Conservation (phyloP, 2,113 vertebrate species). For the Leptobrachium leishanense region DNA sequence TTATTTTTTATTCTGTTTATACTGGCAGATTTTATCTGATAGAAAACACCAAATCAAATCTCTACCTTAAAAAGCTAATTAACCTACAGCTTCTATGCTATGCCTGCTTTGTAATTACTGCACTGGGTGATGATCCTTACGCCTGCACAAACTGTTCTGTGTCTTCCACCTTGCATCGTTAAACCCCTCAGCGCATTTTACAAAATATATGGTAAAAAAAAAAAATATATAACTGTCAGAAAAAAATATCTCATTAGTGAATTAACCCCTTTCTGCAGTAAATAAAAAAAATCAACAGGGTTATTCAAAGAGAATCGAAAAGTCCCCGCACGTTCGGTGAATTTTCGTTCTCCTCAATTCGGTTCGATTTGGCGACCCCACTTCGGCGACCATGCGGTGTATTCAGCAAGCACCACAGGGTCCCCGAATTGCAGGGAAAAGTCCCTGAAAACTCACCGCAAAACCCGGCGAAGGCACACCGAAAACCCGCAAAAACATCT, state of each 20-base stretch:
- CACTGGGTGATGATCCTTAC: conserved; percentile 39
- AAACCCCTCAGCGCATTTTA: conserved; percentile 35
- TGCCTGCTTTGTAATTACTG: conserved; percentile 46
- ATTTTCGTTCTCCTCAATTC: too few relatives aligned
- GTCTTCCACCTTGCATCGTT: conserved; percentile 16
- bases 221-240: conserved; percentile 17
- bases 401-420: too few relatives aligned
- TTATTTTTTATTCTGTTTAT: conserved; percentile 22
- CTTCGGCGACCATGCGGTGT: too few relatives aligned
- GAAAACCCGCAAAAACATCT: too few relatives aligned
- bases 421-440: too few relatives aligned
- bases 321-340: too few relatives aligned
- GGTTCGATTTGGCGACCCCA: too few relatives aligned
- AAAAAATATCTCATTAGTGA: conserved; percentile 17
- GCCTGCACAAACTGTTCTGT: conserved; percentile 16
- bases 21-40: conserved; percentile 34
- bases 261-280: background rate
- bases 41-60: conserved; percentile 37
- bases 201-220: conserved; percentile 25
- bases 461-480: too few relatives aligned
- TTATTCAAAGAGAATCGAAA: too few relatives aligned
- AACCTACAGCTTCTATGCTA: conserved; percentile 45
- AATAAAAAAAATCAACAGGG: too few relatives aligned
- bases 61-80: conserved; percentile 40
- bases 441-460: too few relatives aligned